Evolutionary conservation across 2,888 invertebrate species (phyloP), one percentile per base, ranked within the genome.

Genomic region (Balanococcus diminutus): DNA sequence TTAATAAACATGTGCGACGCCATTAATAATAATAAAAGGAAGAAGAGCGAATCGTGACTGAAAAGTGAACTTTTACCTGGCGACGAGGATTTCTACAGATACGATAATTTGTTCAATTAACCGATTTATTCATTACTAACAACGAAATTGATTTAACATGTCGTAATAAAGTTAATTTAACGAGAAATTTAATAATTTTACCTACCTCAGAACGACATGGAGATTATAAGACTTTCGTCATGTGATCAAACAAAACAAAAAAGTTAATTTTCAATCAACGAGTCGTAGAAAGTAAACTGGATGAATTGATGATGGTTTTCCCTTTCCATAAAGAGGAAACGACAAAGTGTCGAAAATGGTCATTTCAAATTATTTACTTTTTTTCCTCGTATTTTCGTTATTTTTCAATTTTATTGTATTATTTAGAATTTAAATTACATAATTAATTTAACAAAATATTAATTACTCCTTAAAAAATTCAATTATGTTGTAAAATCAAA

Each of bases 1-100:
- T 79, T 46, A 42, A 42, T 46, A 75, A 84, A 84, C 84, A 84
- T 84, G 84, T 84, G 84, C 84, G 84, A 84, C 84, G 84, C 84
- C 84, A 84, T 84, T 75, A 84, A 84, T 75, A 42, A 31, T n/a
- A 39, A 84, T 36, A 46, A 75, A 56, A 56, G 84, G 28, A 19
- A 84, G 46, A 72, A 72, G 19, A 19, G n/a, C 75, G n/a, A 32
- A 75, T 72, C 25, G 31, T 84, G 72, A 72, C 0, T 16, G 16
- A 79, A 72, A 11, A 36, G 42, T 56, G 39, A 1, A 31, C 22
- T 11, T 83, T 83, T 83, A 83, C 83, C 83, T 83, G 83, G 22
- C 22, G 32, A 61, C 25, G 32, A 32, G 75, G n/a, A 25, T 75
- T 75, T 22, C n/a, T 75, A 32, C 16, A 32, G 32, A 32, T 32